Evolutionary conservation across 2,888 invertebrate species (phyloP).

Genomic region (Dascillus cervinus): DNA sequence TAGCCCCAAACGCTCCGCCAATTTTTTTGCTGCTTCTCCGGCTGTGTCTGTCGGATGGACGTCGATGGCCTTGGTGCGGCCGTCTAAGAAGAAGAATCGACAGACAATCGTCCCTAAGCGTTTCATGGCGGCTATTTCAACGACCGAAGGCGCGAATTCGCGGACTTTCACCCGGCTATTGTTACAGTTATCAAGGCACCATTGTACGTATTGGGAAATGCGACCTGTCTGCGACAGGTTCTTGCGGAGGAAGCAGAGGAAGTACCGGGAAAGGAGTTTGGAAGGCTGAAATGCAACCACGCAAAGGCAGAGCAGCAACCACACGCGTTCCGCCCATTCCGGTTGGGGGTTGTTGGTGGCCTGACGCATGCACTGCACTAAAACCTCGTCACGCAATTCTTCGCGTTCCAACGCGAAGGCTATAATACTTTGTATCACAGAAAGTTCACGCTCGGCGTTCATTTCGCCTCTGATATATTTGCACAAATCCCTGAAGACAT

Average conservation of each 20-base stretch:
- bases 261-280: constrained; percentile 73
- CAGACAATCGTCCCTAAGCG: constrained; percentile 87
- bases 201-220: constrained; percentile 79
- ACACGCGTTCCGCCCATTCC: constrained; percentile 78
- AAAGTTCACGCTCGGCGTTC: constrained; percentile 74
- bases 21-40: constrained; percentile 77
- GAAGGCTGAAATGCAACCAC: constrained; percentile 90
- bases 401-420: constrained; percentile 84
- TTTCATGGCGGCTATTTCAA: constrained; percentile 89
- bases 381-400: constrained; percentile 86
- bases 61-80: constrained; percentile 90
- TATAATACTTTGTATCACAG: constrained; percentile 76
- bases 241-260: constrained; percentile 66
- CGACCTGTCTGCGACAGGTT: constrained; percentile 61
- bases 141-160: constrained; percentile 81
- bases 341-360: constrained; percentile 81
- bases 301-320: constrained; percentile 82
- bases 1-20: constrained; percentile 82
- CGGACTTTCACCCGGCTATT: constrained; percentile 76
- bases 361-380: constrained; percentile 82
- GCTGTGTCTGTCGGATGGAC: constrained; percentile 93
- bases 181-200: constrained; percentile 89
- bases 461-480: constrained; percentile 86
- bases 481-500: constrained; percentile 85
- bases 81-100: constrained; percentile 90